phyloP scores from a whole-genome alignment of 2,888 invertebrate species.

The Callosobruchus maculatus region DNA sequence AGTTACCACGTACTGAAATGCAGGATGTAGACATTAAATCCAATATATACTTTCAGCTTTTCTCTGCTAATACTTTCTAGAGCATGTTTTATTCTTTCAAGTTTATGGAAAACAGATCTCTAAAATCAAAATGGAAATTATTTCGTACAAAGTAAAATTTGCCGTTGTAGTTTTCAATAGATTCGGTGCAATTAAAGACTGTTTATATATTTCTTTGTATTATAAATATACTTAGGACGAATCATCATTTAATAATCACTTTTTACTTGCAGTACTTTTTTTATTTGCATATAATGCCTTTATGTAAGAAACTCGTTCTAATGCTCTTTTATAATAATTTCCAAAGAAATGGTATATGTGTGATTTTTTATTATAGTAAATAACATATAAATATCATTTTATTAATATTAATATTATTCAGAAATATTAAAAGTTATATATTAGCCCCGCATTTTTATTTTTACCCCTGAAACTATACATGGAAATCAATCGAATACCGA shows the following conservation, averaged over 20 bases:
- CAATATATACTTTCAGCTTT: too few relatives aligned
- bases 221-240: constrained; percentile 9
- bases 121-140: not conserved
- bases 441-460: constrained; percentile 15
- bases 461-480: too few relatives aligned
- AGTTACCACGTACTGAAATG: not conserved
- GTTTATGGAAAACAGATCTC: not conserved
- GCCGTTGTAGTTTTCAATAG: constrained; percentile 15
- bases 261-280: constrained; percentile 22
- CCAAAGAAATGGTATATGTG: constrained; percentile 50
- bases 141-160: constrained; percentile 7
- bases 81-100: constrained; percentile 3
- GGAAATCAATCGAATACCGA: too few relatives aligned
- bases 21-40: not conserved
- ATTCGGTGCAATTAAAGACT: constrained; percentile 49
- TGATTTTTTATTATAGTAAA: constrained; percentile 45
- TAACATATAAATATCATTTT: constrained; percentile 43
- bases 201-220: constrained; percentile 31
- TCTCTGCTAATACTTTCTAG: too few relatives aligned
- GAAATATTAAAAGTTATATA: constrained; percentile 42
- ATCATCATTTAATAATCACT: constrained; percentile 10
- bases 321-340: constrained; percentile 35
- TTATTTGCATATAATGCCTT: constrained; percentile 30
- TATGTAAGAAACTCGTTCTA: constrained; percentile 23
- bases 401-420: constrained; percentile 38